Conservation (phyloP, 2,797 vertebrate genomes). For the Micrastur ruficollis region DNA sequence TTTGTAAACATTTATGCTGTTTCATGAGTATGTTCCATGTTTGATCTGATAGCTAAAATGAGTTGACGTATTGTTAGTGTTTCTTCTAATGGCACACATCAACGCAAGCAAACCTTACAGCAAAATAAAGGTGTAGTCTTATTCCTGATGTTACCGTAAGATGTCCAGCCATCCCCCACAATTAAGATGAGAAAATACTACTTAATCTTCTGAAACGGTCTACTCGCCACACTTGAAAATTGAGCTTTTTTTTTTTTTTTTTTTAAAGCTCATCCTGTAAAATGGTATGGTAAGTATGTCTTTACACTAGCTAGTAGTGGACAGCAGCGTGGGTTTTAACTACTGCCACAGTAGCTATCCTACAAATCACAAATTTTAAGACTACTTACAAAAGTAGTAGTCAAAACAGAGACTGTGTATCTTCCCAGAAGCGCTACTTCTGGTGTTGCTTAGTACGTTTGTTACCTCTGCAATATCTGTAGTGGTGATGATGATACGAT, state of each 20-base stretch:
- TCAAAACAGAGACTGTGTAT: not conserved
- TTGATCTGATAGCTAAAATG: not conserved
- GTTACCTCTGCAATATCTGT: not conserved
- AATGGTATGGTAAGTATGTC: slow-evolving; percentile 50
- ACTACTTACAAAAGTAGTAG: not conserved
- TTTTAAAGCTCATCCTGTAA: not conserved
- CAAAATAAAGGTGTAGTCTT: not conserved
- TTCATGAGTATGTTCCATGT: not conserved
- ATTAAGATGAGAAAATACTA: not conserved
- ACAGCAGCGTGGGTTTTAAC: not conserved
- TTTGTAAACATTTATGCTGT: not conserved
- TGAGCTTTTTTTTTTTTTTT: not conserved
- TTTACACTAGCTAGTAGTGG: not conserved
- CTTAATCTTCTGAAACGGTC: slow-evolving; percentile 16
- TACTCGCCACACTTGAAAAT: not conserved
- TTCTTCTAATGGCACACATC: not conserved
- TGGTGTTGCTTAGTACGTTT: not conserved
- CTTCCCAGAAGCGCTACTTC: not conserved
- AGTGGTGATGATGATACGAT: not conserved
- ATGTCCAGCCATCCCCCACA: not conserved
- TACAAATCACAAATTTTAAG: not conserved
- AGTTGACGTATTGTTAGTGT: not conserved
- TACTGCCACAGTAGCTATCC: not conserved
- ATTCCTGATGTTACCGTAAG: not conserved
- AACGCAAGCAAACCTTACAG: not conserved